Evolutionary conservation across 2,888 invertebrate genomes (phyloP), one percentile per base, ranked within the genome.

Genomic region (Pachymerium ferrugineum): DNA sequence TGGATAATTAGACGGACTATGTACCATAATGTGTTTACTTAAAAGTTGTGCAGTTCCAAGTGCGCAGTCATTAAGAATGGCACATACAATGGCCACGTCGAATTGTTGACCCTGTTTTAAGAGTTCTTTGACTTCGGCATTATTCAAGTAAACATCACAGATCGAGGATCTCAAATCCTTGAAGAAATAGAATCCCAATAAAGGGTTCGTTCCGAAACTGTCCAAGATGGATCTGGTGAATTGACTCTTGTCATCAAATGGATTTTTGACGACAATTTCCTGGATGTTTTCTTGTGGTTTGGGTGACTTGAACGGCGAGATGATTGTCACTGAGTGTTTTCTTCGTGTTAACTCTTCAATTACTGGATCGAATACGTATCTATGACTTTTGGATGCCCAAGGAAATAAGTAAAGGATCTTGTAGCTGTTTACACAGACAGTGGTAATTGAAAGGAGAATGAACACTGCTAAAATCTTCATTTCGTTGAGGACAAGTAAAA

Each of bases 31-130:
- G 19, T 70, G 3, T 22, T 70, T 70, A 5, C 70, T 33, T 6
- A 70, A 33, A 16, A 70, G 33, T 2, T 30, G 35, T 30, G 70
- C 31, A 33, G 33, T 70, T n/a, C 31, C 70, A n/a, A 70, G 5
- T 3, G 70, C 22, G 31, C 70, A 70, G 1, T 70, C 70, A 19
- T 70, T 70, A 6, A 70, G 3, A 33, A 70, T 3, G 10, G 19
- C 31, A 19, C 19, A 14, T 3, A 70, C 35, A 33, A 70, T 31
- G 12, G 31, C 70, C n/a, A 70, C 33, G 35, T 70, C 70, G 22
- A 31, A 70, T 70, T 70, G 70, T 19, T 70, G 4, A 3, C 70
- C 70, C 5, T 30, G 2, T 70, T 70, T 70, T 3, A 70, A 33
- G 8, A 70, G 22, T 33, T 30, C 35, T 33, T 70, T 10, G 5